Evolutionary conservation across 2,113 vertebrate genomes (phyloP), one percentile per base, ranked within the genome.

Genomic region (Lepidothrix coronata): DNA sequence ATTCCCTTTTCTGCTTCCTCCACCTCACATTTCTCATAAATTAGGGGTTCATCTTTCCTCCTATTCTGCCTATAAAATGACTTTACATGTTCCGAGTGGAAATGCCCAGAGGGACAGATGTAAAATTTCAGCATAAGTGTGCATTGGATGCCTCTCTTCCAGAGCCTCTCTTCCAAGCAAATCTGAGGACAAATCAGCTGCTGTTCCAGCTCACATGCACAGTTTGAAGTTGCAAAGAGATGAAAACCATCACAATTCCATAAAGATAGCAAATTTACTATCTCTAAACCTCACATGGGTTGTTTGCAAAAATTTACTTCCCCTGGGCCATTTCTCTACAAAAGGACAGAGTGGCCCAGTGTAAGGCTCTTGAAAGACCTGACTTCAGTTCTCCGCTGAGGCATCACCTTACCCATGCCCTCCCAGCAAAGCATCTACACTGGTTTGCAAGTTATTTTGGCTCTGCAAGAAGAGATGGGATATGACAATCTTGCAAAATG

Each of bases 221-320:
- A 83, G 8, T 43, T 77, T 67, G 78, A 85, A 91, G 41, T 74
- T 83, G 39, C 17, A 62, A 85, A 77, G 51, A 71, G 90, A 94
- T 48, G 84, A 89, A 89, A 95, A 88, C 16, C 55, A 44, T 91
- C 55, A 76, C 71, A 93, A 77, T 91, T 93, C 43, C 59, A 21
- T 59, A 82, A 96, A 73, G 2, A 15, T 35, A 79, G 43, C 5
- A 79, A 54, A 89, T 90, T 74, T 71, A 23, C 68, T 81, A 20
- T 86, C 94, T 92, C 67, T 75, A 81, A 88, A 46, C 8, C 25
- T 67, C 1, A 1, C 37, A 35, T 23, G 44, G 46, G 41, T 48
- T 75, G 44, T 91, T 88, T 59, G 68, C 37, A 94, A 93, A 88
- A 59, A 55, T 88, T 90, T 48, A 19, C 37, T 94, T 88, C 52